Base-by-base conservation (phyloP, 2,888 invertebrate genomes). In the Hemithea aestivaria region DNA sequence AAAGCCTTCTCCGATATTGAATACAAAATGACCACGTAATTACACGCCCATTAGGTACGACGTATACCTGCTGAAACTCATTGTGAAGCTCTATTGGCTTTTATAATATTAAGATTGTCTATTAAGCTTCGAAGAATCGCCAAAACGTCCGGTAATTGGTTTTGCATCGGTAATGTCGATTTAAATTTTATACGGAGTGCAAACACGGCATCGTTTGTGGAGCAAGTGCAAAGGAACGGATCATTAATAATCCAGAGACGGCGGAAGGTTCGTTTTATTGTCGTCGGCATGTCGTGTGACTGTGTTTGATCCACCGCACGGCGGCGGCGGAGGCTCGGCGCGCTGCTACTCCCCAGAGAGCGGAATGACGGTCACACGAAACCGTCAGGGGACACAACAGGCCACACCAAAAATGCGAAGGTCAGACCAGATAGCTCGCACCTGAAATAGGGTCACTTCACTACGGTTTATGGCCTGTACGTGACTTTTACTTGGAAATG, bases 371-470 rank as follows among this genome's bases (percentile, higher is more conserved):
- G 72, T 62, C 72, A 69, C 77, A 74, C 67, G 71, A 61, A 35
- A 73, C 71, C 61, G 65, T 63, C 71, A 60, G 54, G 74, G 76
- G 73, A 73, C 69, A 58, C 53, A 73, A 72, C 73, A 72, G 62
- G 58, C 59, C 56, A 68, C 61, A 48, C 64, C 54, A 59, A 72
- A 80, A 80, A 79, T 81, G 80, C 68, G 77, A 82, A 83, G 80
- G 80, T 80, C 73, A 72, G 60, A 62, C 62, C 65, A 72, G 75
- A 78, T 80, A 78, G 78, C 69, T 71, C 63, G 73, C 70, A 71
- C 72, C 73, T 73, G 66, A 73, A 77, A 76, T 75, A 77, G 73
- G 76, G 74, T 75, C 73, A 77, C 71, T 73, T 66, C 59, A 68
- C 66, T 73, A 73, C 70, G 66, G 57, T 72, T 77, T 73, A 75